Base-by-base conservation (phyloP, 2,888 invertebrate species). In the Yponomeuta malinellus region DNA sequence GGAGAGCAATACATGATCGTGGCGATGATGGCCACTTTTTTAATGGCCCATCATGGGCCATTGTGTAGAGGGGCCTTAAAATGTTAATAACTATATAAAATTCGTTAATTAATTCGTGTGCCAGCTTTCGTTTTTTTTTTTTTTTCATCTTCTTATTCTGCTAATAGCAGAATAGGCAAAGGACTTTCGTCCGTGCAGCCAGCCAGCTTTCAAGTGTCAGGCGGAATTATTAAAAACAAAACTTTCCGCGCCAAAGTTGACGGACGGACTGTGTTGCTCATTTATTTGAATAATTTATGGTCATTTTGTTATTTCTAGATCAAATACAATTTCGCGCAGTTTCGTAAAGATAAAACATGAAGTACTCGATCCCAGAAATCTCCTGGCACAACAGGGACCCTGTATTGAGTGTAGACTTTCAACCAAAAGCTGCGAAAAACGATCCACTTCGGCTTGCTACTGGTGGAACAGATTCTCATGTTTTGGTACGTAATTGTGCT, bases 371-470 rank as follows among this genome's bases (percentile, higher is more conserved):
- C 74, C 99, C 98, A 10, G 98, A 99, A 94, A 99, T 99, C 80
- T 98, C 98, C 0, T 99, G 98, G 98, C 98, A 99, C 82, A 98
- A 98, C 83, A 94, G 98, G 73, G 98, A 98, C 84, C 99, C 99
- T 2, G 97, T 99, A 33, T 93, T 98, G 72, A 97, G 98, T 86
- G 93, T 97, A 33, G 97, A 98, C 87, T 94, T 98, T 81, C 97
- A 97, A 82, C 94, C 94, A 43, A 93, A 93, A 79, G 80, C 83
- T 59, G 92, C 93, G 69, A 84, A 79, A 67, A 86, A 93, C 72
- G 92, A 93, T 73, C 94, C 94, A 78, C 94, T 95, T 83, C 94
- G 98, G 74, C 88, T 99, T 65, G 98, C 98, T 15, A 96, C 98
- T 67, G 97, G 97, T 74, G 98, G 98, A 68, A 96, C 96, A 0